phyloP scores from a whole-genome alignment of 64 coral and sea anemone genomes.

The Acropora yongei region DNA sequence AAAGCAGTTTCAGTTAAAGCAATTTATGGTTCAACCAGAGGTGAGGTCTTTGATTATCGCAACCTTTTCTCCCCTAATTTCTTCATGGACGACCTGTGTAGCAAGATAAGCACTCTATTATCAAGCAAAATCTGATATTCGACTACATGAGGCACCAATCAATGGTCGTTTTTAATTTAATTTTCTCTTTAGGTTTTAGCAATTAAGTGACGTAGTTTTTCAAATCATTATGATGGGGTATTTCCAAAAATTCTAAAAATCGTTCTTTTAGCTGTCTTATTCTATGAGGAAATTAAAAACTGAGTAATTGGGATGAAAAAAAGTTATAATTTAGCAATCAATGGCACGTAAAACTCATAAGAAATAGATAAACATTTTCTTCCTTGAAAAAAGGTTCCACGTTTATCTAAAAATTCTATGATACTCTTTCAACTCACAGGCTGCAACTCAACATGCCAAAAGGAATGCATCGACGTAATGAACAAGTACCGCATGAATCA shows the following conservation, averaged over 20 bases:
- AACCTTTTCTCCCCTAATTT: neutral
- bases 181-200: no score
- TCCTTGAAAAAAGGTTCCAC: neutral
- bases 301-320: no score
- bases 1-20: neutral
- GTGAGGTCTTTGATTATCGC: neutral
- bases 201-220: no score
- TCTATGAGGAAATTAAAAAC: no score
- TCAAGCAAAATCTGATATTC: no score
- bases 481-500: conserved; percentile 87
- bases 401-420: neutral
- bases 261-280: no score
- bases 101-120: neutral
- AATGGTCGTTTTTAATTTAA: no score
- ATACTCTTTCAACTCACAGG: conserved; percentile 22
- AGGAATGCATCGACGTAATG: conserved; percentile 81
- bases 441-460: conserved; percentile 71
- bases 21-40: neutral
- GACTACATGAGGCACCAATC: no score
- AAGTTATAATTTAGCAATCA: no score
- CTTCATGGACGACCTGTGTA: neutral
- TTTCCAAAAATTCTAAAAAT: no score
- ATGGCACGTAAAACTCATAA: no score
- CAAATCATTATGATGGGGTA: no score
- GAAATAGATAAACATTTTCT: neutral